Evolutionary conservation across 2,797 vertebrate species (phyloP).

Genomic region (Distichodus sexfasciatus): DNA sequence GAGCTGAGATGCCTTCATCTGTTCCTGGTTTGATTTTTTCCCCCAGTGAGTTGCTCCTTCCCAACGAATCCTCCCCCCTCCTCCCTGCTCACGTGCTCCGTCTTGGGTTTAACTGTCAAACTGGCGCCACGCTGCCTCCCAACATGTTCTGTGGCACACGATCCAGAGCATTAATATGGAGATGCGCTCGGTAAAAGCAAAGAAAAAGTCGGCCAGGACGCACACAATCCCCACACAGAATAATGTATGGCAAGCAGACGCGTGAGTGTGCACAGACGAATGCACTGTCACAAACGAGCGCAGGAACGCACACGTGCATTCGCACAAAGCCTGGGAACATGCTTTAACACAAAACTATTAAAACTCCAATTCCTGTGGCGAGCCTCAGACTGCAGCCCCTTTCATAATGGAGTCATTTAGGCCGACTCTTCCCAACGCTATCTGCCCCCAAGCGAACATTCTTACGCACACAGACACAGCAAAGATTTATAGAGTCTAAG

Average conservation of each 20-base stretch:
- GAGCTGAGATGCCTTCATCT: slow-evolving; percentile 34
- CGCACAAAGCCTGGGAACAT: slow-evolving; percentile 37
- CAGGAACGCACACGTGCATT: slow-evolving; percentile 13
- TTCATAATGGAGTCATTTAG: slow-evolving; percentile 58
- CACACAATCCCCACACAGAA: slow-evolving; percentile 5
- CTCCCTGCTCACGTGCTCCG: slow-evolving; percentile 23
- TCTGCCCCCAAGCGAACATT: slow-evolving; percentile 58
- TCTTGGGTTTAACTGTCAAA: slow-evolving; percentile 51
- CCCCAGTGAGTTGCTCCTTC: slow-evolving; percentile 17
- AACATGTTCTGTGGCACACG: slow-evolving; percentile 35
- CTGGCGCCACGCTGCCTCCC: slow-evolving; percentile 46
- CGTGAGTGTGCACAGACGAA: slow-evolving; percentile 29
- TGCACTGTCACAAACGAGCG: slow-evolving; percentile 30
- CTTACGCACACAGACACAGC: slow-evolving; percentile 45
- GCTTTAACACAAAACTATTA: slow-evolving; percentile 57
- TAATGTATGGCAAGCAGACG: slow-evolving; percentile 33
- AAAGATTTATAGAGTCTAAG: slow-evolving; percentile 52
- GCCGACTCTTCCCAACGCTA: slow-evolving; percentile 46
- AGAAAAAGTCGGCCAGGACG: not conserved
- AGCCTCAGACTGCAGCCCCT: slow-evolving; percentile 52
- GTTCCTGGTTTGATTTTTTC: slow-evolving; percentile 43
- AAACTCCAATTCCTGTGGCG: slow-evolving; percentile 60
- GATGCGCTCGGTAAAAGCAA: slow-evolving; percentile 34
- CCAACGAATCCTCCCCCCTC: not conserved
- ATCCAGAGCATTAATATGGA: slow-evolving; percentile 54